Base-by-base conservation (phyloP, 1,140 invertebrate species). In the Ips typographus region DNA sequence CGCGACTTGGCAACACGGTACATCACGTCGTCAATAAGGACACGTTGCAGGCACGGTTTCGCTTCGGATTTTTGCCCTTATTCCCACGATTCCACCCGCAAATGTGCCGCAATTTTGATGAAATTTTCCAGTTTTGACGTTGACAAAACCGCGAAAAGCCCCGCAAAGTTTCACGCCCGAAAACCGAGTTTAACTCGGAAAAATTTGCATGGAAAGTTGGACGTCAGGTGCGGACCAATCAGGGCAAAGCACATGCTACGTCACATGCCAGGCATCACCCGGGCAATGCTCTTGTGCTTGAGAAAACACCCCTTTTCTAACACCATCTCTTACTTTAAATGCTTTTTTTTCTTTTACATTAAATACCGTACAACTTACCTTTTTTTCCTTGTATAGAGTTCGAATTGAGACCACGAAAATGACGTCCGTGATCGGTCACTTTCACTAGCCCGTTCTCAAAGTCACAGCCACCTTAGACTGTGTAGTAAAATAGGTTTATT, bases 191-290 rank as follows among this genome's bases (percentile, higher is more conserved):
- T 5, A 4, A 55, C 4, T 37, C 5, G 41, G 41, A 44, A 58
- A 43, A 65, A 57, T 58, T 39, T 3, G 38, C 22, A 8, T 37
- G 41, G 47, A 60, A 67, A 43, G 40, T 63, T 52, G 39, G 49
- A 51, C 56, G 67, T 61, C 67, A 65, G 70, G 38, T 57, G 56
- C 56, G 49, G 51, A 55, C 72, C 72, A 74, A 74, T 74, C 63
- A 70, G 64, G 70, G 47, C 52, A 51, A 70, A 71, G 72, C 72
- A 74, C 72, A 74, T 74, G 72, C 70, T 70, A 74, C 72, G 71
- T 74, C 72, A 74, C 72, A 70, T 70, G 68, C 68, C 70, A 64
- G 72, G 66, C 65, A 67, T 62, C 62, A 71, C 71, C 72, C 70
- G 70, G 72, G 63, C 72, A 74, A 71, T 73, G 72, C 72, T 67